Conservation (phyloP, 2,113 vertebrate genomes). For the Nibea albiflora region DNA sequence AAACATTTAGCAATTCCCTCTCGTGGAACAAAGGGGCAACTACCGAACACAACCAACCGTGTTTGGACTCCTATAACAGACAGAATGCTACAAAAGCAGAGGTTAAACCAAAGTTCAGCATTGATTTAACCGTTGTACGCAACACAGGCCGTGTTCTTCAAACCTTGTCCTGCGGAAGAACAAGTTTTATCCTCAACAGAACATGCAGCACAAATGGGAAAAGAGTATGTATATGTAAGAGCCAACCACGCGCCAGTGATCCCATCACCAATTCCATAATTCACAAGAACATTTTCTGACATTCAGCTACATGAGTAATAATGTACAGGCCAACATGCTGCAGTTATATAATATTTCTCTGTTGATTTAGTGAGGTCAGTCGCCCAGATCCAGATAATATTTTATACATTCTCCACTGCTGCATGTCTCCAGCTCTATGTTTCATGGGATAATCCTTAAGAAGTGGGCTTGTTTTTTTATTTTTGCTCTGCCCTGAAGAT, state of each 20-base stretch:
- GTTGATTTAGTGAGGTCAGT: conserved; percentile 38
- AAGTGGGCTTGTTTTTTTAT: conserved; percentile 43
- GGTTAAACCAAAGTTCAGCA: conserved; percentile 2
- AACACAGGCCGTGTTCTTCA: not conserved
- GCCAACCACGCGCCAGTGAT: not conserved
- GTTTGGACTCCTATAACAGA: not conserved
- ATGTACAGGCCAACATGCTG: conserved; percentile 41
- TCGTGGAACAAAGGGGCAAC: not conserved
- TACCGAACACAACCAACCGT: not conserved
- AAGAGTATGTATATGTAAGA: not conserved
- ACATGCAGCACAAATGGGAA: conserved; percentile 35
- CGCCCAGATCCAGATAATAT: conserved; percentile 42
- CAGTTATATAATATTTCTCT: conserved; percentile 33
- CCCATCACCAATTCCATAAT: conserved; percentile 30
- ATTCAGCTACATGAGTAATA: conserved; percentile 29
- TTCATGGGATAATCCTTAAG: conserved; percentile 60
- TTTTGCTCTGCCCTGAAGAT: conserved; percentile 43
- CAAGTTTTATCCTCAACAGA: not conserved
- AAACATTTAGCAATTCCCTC: not conserved
- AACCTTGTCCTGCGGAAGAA: not conserved
- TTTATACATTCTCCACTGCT: conserved; percentile 8
- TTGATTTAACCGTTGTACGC: not conserved
- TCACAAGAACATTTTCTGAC: conserved; percentile 28
- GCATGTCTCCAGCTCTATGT: conserved; percentile 38
- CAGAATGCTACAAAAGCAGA: not conserved